Evolutionary conservation across 2,888 invertebrate species (phyloP), one percentile per base, ranked within the genome.

Genomic region (Drymonia ruficornis): DNA sequence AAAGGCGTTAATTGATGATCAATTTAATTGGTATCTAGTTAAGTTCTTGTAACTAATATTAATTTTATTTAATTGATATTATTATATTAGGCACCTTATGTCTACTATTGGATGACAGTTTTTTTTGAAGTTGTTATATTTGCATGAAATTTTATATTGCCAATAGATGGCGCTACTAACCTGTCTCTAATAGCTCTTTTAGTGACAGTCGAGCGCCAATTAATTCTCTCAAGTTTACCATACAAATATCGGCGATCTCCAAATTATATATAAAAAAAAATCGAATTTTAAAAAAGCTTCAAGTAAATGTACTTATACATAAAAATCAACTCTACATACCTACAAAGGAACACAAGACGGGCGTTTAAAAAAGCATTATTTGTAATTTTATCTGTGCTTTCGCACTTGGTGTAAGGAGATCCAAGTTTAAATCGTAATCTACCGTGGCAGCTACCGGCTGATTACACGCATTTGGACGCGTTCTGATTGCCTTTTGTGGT

Each of bases 101-200:
- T n/a, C n/a, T n/a, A n/a, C n/a, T n/a, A n/a, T n/a, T n/a, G n/a
- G n/a, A 7, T 23, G 23, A 23, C 23, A 23, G 7, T 23, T n/a
- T n/a, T n/a, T n/a, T n/a, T n/a, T n/a, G 5, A 23, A 23, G 5
- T 23, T 23, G 23, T 23, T 7, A 4, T 7, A 7, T 23, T 23
- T 23, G 1, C 23, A 23, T 23, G 23, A 23, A 4, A n/a, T 36
- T 16, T 7, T 16, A 36, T 9, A n/a, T 0, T 5, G 28, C 44
- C 68, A 59, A 73, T 48, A 83, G 83, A 82, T 83, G 83, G 81
- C 82, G 83, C 46, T 74, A 72, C 63, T 59, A 46, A 74, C 68
- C 34, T 11, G 12, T 23, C 36, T 11, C 9, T 11, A 31, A 31
- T 1, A 9, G 7, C 11, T 3, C 1, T 31, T 9, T 9, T 1